These are phyloP conservation scores for Cryptosula pallasiana DNA, from an alignment of 2,888 invertebrate species.

Conservation along the genomic window DNA sequence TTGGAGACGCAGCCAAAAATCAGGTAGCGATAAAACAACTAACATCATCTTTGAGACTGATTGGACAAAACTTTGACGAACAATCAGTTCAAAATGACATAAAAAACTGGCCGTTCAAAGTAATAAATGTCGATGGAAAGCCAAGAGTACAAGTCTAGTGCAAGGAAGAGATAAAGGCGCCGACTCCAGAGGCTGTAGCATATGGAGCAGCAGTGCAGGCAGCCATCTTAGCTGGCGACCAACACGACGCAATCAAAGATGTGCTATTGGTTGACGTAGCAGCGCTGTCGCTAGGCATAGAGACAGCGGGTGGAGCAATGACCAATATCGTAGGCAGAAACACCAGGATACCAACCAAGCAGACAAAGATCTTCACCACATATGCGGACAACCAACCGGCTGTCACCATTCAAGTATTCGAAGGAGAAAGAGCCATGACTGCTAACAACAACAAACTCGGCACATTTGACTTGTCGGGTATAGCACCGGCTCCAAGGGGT, in stretches of 20 bases:
- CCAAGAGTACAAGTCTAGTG: constrained; percentile 47
- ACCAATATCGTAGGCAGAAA: constrained; percentile 40
- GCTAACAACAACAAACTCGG: constrained; percentile 73
- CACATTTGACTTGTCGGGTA: constrained; percentile 45
- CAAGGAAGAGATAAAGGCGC: constrained; percentile 78
- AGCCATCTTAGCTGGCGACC: constrained; percentile 68
- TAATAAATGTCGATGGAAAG: constrained; percentile 34
- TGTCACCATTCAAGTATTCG: constrained; percentile 63
- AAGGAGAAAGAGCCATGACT: constrained; percentile 91
- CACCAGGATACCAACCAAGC: constrained; percentile 52
- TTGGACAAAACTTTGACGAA: constrained; percentile 45
- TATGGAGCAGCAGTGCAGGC: constrained; percentile 72
- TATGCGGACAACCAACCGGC: constrained; percentile 78
- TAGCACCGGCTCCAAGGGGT: constrained; percentile 49
- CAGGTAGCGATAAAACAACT: constrained; percentile 58
- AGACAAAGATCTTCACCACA: constrained; percentile 67
- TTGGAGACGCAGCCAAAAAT: constrained; percentile 81
- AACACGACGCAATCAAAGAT: constrained; percentile 68
- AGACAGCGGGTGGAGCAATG: constrained; percentile 56
- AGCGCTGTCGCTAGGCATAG: constrained; percentile 58
- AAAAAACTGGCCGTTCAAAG: constrained; percentile 46
- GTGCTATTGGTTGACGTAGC: constrained; percentile 76
- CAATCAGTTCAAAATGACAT: constrained; percentile 41
- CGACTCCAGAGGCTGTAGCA: constrained; percentile 89
- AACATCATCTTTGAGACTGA: constrained; percentile 43